Percentiles rank a stretch among this genome's conserved stretches.
These are phyloP conservation scores for Ctenodactylus gundi DNA, from an alignment of 2,113 vertebrate genomes.

Conservation along the genomic window DNA sequence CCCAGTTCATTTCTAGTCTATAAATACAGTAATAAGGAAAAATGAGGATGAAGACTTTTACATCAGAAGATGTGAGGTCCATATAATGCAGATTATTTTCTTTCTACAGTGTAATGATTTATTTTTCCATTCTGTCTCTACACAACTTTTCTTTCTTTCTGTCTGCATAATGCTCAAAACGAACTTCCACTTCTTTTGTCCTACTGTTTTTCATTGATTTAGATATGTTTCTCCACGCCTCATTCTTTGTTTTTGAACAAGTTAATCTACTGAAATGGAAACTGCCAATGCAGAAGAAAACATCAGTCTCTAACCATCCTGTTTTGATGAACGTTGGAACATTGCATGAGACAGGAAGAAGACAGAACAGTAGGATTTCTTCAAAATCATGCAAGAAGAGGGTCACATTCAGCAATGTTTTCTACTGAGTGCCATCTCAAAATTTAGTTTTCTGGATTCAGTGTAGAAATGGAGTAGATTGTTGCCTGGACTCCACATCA, in stretches of 20 bases:
- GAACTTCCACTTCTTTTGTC: neutral
- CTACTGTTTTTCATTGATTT: neutral
- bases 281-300: neutral
- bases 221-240: neutral
- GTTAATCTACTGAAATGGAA: neutral
- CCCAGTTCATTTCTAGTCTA: neutral
- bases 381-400: neutral
- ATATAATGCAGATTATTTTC: neutral
- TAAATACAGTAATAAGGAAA: neutral
- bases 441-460: neutral
- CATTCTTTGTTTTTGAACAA: neutral
- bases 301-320: neutral
- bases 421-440: neutral
- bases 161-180: neutral
- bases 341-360: neutral
- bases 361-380: neutral
- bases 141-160: neutral
- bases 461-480: neutral
- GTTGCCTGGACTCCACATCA: neutral
- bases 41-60: neutral
- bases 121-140: neutral
- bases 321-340: neutral
- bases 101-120: neutral
- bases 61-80: neutral
- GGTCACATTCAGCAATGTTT: neutral